Base-by-base conservation (phyloP, 2,888 invertebrate species). In the Byasa hedistus region DNA sequence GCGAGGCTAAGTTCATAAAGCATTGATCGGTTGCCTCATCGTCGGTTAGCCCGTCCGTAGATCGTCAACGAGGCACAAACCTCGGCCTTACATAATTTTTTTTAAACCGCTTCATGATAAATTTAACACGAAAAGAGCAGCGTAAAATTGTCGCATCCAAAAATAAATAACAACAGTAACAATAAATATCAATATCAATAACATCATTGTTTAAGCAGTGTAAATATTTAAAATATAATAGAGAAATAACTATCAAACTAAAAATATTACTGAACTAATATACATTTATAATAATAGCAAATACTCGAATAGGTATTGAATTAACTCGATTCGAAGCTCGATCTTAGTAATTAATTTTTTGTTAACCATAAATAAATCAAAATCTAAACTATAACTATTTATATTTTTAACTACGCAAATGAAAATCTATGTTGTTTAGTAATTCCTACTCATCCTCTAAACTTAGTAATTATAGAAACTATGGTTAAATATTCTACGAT, bases 221-320 rank as follows among this genome's bases (percentile, higher is more conserved):
- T 90, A 89, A 87, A 90, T 88, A 90, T 87, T 80, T 86, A 86
- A 89, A 89, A 86, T 89, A 84, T 84, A 87, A 84, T 82, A 79
- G 78, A 83, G 79, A 88, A 85, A 82, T 82, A 83, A 89, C 83
- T 81, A 87, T 83, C 58, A 79, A 86, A 87, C 79, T 77, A 75
- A 84, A 87, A 83, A 76, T 73, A 79, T 72, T 69, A 69, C 70
- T 75, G 83, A 80, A 76, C 79, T 81, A 78, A 78, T 78, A 82
- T 81, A 79, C 73, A 77, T 81, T 82, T 52, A 64, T 76, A 80
- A 85, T 83, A 82, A 86, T 85, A 87, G 88, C 88, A 82, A 89
- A 86, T 84, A 87, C 86, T 82, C 75, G 84, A 86, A 86, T 82
- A 87, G 81, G 78, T 87, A 86, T 81, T 86, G 86, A 84, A 90